Evolutionary conservation across 2,113 vertebrate genomes (phyloP).

Genomic region (Varanus salvator): DNA sequence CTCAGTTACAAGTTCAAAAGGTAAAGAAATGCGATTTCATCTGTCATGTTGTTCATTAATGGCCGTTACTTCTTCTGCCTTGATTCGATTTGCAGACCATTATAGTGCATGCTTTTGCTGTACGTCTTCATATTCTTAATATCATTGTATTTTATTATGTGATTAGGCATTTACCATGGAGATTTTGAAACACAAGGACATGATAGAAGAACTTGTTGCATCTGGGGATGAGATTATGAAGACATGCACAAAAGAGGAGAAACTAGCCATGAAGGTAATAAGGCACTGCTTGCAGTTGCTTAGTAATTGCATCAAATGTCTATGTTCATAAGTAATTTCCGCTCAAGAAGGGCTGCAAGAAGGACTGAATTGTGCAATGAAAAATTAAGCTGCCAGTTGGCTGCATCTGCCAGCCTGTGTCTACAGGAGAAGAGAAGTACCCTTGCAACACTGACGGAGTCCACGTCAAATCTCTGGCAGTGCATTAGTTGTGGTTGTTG

Average conservation of each 20-base stretch:
- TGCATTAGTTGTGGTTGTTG: neutral
- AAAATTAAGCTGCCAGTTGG: neutral
- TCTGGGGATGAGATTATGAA: conserved; percentile 88
- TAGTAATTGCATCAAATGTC: neutral
- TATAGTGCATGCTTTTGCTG: conserved; percentile 45
- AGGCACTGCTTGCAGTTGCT: neutral
- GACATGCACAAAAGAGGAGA: conserved; percentile 88
- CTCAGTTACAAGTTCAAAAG: conserved; percentile 97
- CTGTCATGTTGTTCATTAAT: conserved; percentile 62
- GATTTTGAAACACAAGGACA: conserved; percentile 95
- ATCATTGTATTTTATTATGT: conserved; percentile 60
- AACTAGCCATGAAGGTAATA: conserved; percentile 84
- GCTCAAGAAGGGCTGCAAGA: neutral
- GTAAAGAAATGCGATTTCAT: conserved; percentile 78
- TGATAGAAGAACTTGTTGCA: conserved; percentile 91
- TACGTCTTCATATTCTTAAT: conserved; percentile 1
- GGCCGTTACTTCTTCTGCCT: conserved; percentile 22
- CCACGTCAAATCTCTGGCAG: neutral
- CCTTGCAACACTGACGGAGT: neutral
- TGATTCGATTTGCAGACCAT: conserved; percentile 61
- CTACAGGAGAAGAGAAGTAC: too few relatives aligned
- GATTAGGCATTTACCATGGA: conserved; percentile 95
- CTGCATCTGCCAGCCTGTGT: neutral
- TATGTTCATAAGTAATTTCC: neutral
- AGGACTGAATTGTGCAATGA: neutral